Base-by-base conservation (phyloP, 1,140 invertebrate genomes). In the Orussus abietinus region DNA sequence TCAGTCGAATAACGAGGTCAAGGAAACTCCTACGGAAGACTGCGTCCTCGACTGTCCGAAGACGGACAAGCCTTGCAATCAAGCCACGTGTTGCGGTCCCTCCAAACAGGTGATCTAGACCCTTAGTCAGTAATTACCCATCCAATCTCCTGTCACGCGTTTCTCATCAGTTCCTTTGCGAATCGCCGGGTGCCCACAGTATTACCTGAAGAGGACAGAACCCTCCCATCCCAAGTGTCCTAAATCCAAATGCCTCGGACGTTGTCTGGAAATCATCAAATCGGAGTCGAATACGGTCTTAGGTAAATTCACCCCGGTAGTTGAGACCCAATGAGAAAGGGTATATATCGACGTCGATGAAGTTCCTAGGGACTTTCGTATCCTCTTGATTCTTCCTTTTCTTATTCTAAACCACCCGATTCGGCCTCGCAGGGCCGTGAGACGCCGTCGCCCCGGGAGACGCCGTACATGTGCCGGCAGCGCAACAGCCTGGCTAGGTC, bases 41-140 rank as follows among this genome's bases (percentile, higher is more conserved):
- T 92, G 89, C 70, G 87, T 89, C 12, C 72, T 92, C 9, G 86
- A 92, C 65, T 92, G 90, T 64, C 88, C 89, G 38, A 86, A 85
- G 64, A 88, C 86, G 34, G 86, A 88, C 45, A 82, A 84, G 56
- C 81, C 85, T 11, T 92, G 88, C 59, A 83, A 87, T 51, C 83
- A 88, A 51, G 85, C 86, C 11, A 92, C 89, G 1, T 92, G 90
- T 61, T 92, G 89, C 55, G 81, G 82, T 15, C 80, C 80, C 36
- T 80, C 81, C 10, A 83, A 82, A 69, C 78, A 81, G 70, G 80
- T 81, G 69, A 66, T 6, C 6, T 35, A 10, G 9, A 7, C 14
- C 14, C 20, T 14, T 28, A 9, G 29, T 26, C 15, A 22, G 30
- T 35, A n/a, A 31, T 18, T 2, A 5, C 21, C 13, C 21, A 17